phyloP scores from a whole-genome alignment of 1,140 invertebrate genomes.

The Branchinecta lynchi region DNA sequence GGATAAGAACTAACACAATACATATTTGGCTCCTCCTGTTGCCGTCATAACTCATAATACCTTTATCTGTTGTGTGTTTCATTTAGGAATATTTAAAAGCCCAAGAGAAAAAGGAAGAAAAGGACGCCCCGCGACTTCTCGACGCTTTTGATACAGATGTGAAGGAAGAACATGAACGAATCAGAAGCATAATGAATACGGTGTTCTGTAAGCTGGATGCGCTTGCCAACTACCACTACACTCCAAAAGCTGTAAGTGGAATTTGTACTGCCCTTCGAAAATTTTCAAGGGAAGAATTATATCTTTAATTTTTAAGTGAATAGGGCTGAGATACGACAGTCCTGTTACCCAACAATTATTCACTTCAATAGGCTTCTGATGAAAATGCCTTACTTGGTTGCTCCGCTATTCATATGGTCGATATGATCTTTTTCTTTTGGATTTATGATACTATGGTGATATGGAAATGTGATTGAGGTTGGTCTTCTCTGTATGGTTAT shows the following conservation, averaged over 20 bases:
- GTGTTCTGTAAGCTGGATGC: conserved; percentile 81
- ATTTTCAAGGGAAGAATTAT: no score
- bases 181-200: conserved; percentile 53
- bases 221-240: conserved; percentile 83
- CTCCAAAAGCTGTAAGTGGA: conserved; percentile 55
- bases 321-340: no score
- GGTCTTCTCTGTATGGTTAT: no score
- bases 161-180: conserved; percentile 50
- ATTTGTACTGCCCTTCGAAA: neutral
- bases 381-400: no score
- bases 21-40: no score
- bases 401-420: no score
- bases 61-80: conserved; percentile 8
- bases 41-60: no score
- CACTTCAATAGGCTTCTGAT: neutral
- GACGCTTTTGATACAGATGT: conserved; percentile 44
- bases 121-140: conserved; percentile 30
- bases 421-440: no score
- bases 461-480: no score
- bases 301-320: no score
- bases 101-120: conserved; percentile 41
- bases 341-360: neutral
- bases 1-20: no score
- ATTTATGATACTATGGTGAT: no score
- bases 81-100: conserved; percentile 63